Base-by-base conservation (phyloP, 2,113 vertebrate species). In the Mustelus asterias region DNA sequence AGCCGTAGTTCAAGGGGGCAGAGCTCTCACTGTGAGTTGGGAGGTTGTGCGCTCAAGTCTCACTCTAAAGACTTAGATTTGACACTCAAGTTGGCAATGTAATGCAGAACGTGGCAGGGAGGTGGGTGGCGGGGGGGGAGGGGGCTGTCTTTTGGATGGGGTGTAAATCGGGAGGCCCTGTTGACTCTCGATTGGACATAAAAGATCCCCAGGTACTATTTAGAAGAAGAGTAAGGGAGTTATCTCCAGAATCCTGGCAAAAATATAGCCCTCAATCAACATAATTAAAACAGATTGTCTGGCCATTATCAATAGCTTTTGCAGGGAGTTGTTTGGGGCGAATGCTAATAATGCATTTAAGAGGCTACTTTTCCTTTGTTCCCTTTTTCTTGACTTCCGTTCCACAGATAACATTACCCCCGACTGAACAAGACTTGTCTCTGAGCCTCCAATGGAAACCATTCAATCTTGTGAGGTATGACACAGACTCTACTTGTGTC, bases 181-280 rank as follows among this genome's bases (percentile, higher is more conserved):
- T 9, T 76, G 0, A 6, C 14, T 41, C n/a, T 97, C 97, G 97
- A 96, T 96, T 96, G 97, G 97, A 97, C 97, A 96, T 97, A 63
- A 63, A 63, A 63, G 0, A 63, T 63, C 60, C 1, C 70, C 26
- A 29, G 24, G 70, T 24, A 72, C 24, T 76, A 33, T 33, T 10
- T 33, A 29, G 72, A 33, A 33, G 29, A 11, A 76, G 9, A 76
- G 10, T 11, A 11, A 0, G 26, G 72, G 72, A 76, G 72, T 76
- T 33, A 9, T 33, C 9, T 33, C 9, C 72, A 76, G 29, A 11
- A 33, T 76, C 29, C 72, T 13, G 11, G 72, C 72, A n/a, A 76
- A 33, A 76, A 76, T 76, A 10, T 33, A 76, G 26, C 11, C 72
- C 10, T 76, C 72, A 76, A 76, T 33, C 8, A 72, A 9, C 72